Evolutionary conservation across 2,888 invertebrate genomes (phyloP), one percentile per base, ranked within the genome.

Genomic region (Tortrix viridana): DNA sequence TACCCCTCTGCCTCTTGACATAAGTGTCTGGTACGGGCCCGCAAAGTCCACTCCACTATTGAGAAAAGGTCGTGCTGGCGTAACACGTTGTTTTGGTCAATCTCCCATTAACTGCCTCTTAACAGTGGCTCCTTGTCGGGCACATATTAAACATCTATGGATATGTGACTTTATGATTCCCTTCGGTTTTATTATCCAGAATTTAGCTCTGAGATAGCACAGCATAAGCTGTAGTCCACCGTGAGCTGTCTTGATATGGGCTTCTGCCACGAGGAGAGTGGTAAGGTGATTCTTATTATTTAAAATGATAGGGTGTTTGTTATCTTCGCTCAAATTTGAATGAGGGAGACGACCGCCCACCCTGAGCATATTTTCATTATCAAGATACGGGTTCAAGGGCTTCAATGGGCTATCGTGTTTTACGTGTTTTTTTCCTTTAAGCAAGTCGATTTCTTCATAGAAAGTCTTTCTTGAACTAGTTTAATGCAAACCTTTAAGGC

Each of bases 31-130:
- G 23, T 47, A 41, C 5, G 54, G 60, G 4, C 60, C 54, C 7
- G 54, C 53, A 23, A 54, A 60, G 22, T 54, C 54, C 4, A 60
- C 60, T 3, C 54, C 54, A 26, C 54, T 52, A 19, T 37, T 26
- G 3, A 52, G 14, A 19, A 60, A 60, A 9, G 52, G 48, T 22
- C 60, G 14, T 16, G 52, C 41, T 41, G 53, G 38, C 14, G 53
- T 53, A 5, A 53, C 20, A 5, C 53, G 38, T 12, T 41, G 22
- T n/a, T 53, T 53, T n/a, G 53, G 53, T 5, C 38, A 16, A 9
- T 53, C 41, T 22, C 38, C 53, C 53, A 53, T 53, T 3, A 53
- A 41, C 37, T 53, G 53, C 9, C 26, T 49, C 2, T 26, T 20
- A 7, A 14, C 46, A 12, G 46, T 46, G 9, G 49, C 49, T 2